Conservation (phyloP, 2,888 invertebrate species). For the Conus canariensis region DNA sequence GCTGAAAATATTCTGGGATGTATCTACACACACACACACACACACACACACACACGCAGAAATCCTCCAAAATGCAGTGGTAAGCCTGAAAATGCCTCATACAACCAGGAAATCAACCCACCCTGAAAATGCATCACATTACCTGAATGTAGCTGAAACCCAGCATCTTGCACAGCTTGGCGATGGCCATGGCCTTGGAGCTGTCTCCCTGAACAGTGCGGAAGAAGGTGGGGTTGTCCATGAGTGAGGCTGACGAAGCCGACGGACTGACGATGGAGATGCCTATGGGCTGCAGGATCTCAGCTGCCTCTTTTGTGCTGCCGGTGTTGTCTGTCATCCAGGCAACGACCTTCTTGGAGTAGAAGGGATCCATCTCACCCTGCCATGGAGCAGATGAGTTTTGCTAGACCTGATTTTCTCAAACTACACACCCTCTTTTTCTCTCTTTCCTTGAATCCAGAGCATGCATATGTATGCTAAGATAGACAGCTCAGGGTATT, state of each 20-base stretch:
- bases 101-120: too few relatives aligned
- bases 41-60: too few relatives aligned
- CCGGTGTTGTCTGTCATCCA: constrained; percentile 69
- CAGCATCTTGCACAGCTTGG: constrained; percentile 63
- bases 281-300: constrained; percentile 68
- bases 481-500: too few relatives aligned
- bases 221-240: constrained; percentile 65
- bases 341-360: constrained; percentile 54
- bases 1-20: too few relatives aligned
- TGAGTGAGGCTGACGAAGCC: constrained; percentile 61
- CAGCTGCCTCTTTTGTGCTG: constrained; percentile 59
- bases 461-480: too few relatives aligned
- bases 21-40: too few relatives aligned
- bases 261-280: constrained; percentile 80
- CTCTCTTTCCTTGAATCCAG: too few relatives aligned
- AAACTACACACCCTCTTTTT: too few relatives aligned
- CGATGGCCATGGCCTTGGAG: constrained; percentile 69
- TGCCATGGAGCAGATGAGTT: not conserved
- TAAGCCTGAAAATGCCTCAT: too few relatives aligned
- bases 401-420: too few relatives aligned
- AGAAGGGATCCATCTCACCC: not conserved
- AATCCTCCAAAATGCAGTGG: too few relatives aligned
- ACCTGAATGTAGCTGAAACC: constrained; percentile 67
- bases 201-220: constrained; percentile 71
- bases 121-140: too few relatives aligned